These are phyloP conservation scores for Meliscaeva auricollis DNA, from an alignment of 2,888 invertebrate species.

Conservation along the genomic window DNA sequence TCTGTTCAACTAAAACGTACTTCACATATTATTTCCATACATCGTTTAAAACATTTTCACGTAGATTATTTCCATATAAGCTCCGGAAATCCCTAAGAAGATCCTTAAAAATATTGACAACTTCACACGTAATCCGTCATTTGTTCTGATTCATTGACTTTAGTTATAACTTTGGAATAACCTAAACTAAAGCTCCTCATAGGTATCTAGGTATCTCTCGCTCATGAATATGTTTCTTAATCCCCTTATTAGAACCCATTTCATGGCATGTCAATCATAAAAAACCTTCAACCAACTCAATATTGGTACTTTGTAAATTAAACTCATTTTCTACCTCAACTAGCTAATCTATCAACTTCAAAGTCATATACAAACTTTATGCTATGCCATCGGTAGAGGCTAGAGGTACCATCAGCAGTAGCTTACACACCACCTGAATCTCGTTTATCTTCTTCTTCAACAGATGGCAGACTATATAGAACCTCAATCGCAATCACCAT, in stretches of 20 bases:
- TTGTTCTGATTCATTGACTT: conserved; percentile 52
- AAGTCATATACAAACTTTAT: conserved; percentile 36
- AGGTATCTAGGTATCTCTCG: too few relatives aligned
- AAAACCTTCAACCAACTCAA: conserved; percentile 18
- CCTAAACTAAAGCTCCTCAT: background rate
- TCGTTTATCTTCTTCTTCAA: conserved; percentile 72
- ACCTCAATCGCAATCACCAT: conserved; percentile 49
- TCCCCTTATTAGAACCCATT: conserved; percentile 20
- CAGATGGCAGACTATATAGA: conserved; percentile 50
- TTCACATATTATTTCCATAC: too few relatives aligned
- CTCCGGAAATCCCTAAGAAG: conserved; percentile 18
- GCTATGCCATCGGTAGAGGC: background rate
- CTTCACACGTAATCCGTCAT: conserved; percentile 50
- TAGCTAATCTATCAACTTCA: conserved; percentile 72
- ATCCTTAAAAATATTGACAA: conserved; percentile 38
- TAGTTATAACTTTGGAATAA: conserved; percentile 30
- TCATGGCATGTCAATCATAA: conserved; percentile 11
- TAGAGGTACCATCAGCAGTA: conserved; percentile 56
- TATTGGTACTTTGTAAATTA: conserved; percentile 5
- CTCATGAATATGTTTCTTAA: conserved; percentile 22
- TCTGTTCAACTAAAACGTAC: too few relatives aligned
- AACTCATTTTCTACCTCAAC: conserved; percentile 59
- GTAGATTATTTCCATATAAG: background rate
- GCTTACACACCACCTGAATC: conserved; percentile 72
- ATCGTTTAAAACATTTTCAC: background rate